Conservation (phyloP, 2,797 vertebrate genomes). For the Amblyopsis hoosieri region DNA sequence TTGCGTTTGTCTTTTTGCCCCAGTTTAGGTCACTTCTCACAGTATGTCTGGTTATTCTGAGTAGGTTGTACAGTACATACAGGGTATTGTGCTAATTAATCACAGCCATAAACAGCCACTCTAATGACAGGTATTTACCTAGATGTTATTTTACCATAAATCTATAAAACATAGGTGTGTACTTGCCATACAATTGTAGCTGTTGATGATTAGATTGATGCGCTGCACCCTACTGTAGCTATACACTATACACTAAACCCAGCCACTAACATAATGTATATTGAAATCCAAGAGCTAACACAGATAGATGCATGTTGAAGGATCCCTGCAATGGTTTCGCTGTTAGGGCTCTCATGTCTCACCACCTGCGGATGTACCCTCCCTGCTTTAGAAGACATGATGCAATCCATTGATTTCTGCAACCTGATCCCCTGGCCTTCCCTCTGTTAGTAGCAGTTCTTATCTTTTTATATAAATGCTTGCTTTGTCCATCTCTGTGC, state of each 20-base stretch:
- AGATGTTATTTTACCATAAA: too few relatives aligned
- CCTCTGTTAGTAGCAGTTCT: neutral
- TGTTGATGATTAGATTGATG: too few relatives aligned
- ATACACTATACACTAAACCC: too few relatives aligned
- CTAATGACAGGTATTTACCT: too few relatives aligned
- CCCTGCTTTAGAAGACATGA: conserved; percentile 2
- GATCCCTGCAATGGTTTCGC: too few relatives aligned
- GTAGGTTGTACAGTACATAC: neutral
- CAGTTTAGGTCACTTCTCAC: conserved; percentile 51
- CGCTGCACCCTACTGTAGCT: too few relatives aligned
- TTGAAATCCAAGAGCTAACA: too few relatives aligned
- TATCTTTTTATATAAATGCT: conserved; percentile 8
- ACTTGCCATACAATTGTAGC: too few relatives aligned
- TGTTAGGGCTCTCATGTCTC: neutral
- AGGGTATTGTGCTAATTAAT: conserved; percentile 13
- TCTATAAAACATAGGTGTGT: too few relatives aligned
- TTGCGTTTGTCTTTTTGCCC: conserved; percentile 36
- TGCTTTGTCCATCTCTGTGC: neutral
- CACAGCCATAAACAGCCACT: too few relatives aligned
- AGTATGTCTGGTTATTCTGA: neutral
- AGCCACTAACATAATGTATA: too few relatives aligned
- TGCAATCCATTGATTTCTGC: conserved; percentile 32
- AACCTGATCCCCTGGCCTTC: conserved; percentile 17
- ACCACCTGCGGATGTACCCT: neutral
- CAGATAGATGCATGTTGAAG: too few relatives aligned